Base-by-base conservation (phyloP, 2,113 vertebrate species). In the Uria aalge region DNA sequence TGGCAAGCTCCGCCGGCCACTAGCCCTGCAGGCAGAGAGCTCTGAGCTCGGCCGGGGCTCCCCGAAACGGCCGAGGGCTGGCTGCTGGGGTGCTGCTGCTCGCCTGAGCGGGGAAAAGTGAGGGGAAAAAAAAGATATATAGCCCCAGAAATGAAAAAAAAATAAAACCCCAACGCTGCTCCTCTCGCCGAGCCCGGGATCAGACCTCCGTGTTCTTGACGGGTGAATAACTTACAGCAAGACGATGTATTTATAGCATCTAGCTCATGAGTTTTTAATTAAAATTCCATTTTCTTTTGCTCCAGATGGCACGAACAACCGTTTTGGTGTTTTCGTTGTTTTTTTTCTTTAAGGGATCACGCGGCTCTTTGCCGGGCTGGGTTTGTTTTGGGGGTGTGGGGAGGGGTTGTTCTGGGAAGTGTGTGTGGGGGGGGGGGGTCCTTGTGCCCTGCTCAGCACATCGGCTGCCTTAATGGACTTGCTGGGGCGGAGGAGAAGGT, bases 281-380 rank as follows among this genome's bases (percentile, higher is more conserved):
- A 97, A 97, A 96, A 97, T 97, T 96, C 96, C 96, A 93, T 90
- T 36, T 97, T 94, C 96, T 97, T 41, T 78, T 82, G 96, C 94
- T 96, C 92, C 96, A 96, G 94, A 95, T 95, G 96, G 92, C 94
- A 92, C 16, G 41, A 79, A 38, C 43, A 6, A 6, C 15, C 83
- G 0, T 72, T 85, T 75, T n/a, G 77, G 48, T 60, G 95, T 72
- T 88, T 96, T 91, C 64, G 1, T 60, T 27, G 85, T 68, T 41
- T 62, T 84, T 55, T 41, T 12, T 84, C 36, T 53, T 41, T 12
- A 40, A 36, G 78, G 85, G 81, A 57, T 89, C 87, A 36, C 18
- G 14, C 1, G 15, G 59, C 56, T 66, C 75, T 40, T 56, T 18
- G 57, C 20, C 5, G 3, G 90, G 18, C 14, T 11, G 67, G 80